Evolutionary conservation across 2,113 vertebrate genomes (phyloP).

Genomic region (Hyaena hyaena): DNA sequence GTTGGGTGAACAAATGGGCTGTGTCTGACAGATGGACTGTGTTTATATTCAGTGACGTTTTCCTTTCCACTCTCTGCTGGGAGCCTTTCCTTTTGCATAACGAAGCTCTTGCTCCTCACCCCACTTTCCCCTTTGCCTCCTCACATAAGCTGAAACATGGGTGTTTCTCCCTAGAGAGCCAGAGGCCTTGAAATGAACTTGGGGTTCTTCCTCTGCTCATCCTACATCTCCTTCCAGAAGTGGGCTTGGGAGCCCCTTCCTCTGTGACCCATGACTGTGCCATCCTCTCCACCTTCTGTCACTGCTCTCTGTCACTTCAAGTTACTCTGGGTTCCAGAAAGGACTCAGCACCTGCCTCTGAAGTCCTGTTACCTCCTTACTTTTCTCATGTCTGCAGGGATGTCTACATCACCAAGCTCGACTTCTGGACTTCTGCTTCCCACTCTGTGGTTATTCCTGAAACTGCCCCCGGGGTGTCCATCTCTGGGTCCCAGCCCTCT

Average conservation of each 20-base stretch:
- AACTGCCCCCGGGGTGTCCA: background rate
- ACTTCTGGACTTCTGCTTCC: background rate
- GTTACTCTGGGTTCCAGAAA: background rate
- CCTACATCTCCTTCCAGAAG: background rate
- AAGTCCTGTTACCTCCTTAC: background rate
- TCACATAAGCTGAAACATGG: background rate
- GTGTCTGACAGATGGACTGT: background rate
- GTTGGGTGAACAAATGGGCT: background rate
- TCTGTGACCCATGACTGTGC: background rate
- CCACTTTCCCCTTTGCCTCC: background rate
- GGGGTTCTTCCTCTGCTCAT: background rate
- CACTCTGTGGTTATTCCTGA: background rate
- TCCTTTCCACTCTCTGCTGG: background rate
- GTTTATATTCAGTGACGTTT: background rate
- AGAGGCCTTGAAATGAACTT: background rate
- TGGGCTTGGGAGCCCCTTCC: background rate
- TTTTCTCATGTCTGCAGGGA: background rate
- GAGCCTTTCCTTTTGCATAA: background rate
- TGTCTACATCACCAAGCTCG: background rate
- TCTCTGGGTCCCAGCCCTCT: background rate
- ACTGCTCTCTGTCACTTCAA: background rate
- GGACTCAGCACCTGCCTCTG: background rate
- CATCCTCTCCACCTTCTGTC: background rate
- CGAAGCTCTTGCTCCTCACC: background rate
- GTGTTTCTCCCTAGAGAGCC: background rate